Evolutionary conservation across 2,888 invertebrate genomes (phyloP), one percentile per base, ranked within the genome.

Genomic region (Oscheius sp.): DNA sequence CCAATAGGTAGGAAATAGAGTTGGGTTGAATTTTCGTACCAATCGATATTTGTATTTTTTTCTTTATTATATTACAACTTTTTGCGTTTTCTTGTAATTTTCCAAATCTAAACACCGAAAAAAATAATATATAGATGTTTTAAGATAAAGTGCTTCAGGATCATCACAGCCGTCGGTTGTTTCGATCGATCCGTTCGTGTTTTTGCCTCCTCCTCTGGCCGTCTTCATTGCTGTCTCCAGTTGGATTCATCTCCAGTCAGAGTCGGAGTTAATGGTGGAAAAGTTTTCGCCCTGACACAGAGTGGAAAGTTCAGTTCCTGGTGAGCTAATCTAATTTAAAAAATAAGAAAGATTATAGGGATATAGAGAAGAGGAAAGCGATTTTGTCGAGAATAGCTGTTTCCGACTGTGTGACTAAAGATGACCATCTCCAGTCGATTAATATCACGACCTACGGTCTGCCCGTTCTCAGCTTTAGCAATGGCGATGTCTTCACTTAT

Each of bases 1-100:
- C 72, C n/a, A 77, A 77, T 59, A 68, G 65, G 76, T 75, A 30
- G 28, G 70, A n/a, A n/a, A n/a, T n/a, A n/a, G n/a, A n/a, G n/a
- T n/a, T n/a, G n/a, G n/a, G n/a, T n/a, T n/a, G n/a, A n/a, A n/a
- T n/a, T n/a, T n/a, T n/a, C n/a, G n/a, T n/a, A n/a, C n/a, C n/a
- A n/a, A n/a, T n/a, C n/a, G n/a, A n/a, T n/a, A n/a, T n/a, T 56
- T 14, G 28, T 14, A 28, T 30, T 12, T 14, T 22, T 47, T n/a
- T 2, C 56, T 57, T 14, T 4, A 26, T 22, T 9, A 2, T 14
- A 22, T 22, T 2, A 6, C 3, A 20, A 22, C 26, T 49, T 22
- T 56, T n/a, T n/a, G n/a, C n/a, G n/a, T n/a, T n/a, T 9, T 5
- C 17, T 51, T 20, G 14, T 4, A 38, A 28, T 2, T 49, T 20